Conservation (phyloP, 53 echinoderm and acorn worm species). For the Astropecten irregularis region DNA sequence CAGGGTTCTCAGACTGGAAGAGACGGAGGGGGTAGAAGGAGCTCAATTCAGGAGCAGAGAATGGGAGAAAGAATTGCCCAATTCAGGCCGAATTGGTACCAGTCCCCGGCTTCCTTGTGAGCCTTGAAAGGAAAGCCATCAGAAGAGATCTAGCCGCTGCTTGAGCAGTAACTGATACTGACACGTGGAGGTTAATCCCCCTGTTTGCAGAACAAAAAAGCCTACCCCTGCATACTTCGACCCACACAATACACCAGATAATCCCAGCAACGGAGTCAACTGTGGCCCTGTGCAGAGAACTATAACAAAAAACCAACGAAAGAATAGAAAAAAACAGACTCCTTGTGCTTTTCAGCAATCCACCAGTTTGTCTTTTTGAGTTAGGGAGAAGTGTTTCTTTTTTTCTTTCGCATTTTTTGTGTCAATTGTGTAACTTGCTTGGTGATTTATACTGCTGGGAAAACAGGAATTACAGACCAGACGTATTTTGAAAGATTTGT, state of each 20-base stretch:
- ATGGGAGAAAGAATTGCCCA: neutral
- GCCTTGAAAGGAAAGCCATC: slow-evolving; percentile 12
- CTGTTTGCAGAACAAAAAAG: neutral
- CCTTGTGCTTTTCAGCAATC: neutral
- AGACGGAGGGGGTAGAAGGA: too few relatives aligned
- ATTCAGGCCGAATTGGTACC: neutral
- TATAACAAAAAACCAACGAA: too few relatives aligned
- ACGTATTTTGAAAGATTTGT: too few relatives aligned
- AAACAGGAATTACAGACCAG: too few relatives aligned
- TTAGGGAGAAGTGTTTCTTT: slow-evolving; percentile 16
- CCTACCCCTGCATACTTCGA: neutral
- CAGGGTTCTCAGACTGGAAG: too few relatives aligned
- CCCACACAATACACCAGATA: slow-evolving; percentile 8
- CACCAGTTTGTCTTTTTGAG: slow-evolving; percentile 30
- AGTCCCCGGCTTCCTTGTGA: neutral
- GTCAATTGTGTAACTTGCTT: neutral
- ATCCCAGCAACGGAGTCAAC: neutral
- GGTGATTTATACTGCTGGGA: too few relatives aligned
- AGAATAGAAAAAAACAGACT: neutral
- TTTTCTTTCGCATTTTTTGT: neutral
- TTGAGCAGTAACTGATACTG: slow-evolving; percentile 52
- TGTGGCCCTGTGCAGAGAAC: too few relatives aligned
- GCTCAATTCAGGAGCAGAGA: neutral
- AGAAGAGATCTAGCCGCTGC: slow-evolving; percentile 3
- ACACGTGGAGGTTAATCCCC: slow-evolving; percentile 19